These are phyloP conservation scores for Leptodactylus fuscus DNA, from an alignment of 2,113 vertebrate species.

Conservation along the genomic window DNA sequence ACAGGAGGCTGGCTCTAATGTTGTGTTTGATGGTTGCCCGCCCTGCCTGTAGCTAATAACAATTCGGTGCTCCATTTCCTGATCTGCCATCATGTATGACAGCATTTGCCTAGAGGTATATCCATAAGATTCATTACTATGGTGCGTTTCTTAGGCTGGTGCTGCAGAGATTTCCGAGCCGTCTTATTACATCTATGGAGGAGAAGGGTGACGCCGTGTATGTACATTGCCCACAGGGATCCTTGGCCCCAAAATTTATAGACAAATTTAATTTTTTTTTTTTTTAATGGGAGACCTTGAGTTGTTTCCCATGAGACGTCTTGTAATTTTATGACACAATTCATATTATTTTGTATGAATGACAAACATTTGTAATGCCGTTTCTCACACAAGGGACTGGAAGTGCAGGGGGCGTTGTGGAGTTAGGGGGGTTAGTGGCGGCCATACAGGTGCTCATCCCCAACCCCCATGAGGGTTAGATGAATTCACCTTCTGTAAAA, in stretches of 20 bases:
- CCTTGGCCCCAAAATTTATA: neutral
- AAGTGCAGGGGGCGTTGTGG: no score
- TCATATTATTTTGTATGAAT: no score
- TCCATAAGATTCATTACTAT: constrained; percentile 33
- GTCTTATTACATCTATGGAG: neutral
- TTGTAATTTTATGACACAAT: no score
- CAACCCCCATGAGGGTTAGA: no score
- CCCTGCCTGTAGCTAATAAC: constrained; percentile 13
- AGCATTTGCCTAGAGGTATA: constrained; percentile 12
- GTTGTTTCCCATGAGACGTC: no score
- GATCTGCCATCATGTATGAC: constrained; percentile 19
- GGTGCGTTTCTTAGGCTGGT: neutral
- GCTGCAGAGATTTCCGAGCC: constrained; percentile 5
- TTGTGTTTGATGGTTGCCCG: neutral
- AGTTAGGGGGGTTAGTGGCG: no score
- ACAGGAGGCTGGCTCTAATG: neutral
- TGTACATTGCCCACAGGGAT: neutral
- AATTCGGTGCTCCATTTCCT: constrained; percentile 11
- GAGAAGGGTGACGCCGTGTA: neutral
- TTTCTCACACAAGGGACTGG: no score
- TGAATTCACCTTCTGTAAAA: no score
- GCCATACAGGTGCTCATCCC: no score
- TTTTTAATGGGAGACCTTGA: no score
- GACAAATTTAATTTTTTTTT: no score
- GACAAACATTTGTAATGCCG: no score